Conservation (phyloP, 37 sponge, comb jelly and placozoan species). For the Cliona cf. orientalis region DNA sequence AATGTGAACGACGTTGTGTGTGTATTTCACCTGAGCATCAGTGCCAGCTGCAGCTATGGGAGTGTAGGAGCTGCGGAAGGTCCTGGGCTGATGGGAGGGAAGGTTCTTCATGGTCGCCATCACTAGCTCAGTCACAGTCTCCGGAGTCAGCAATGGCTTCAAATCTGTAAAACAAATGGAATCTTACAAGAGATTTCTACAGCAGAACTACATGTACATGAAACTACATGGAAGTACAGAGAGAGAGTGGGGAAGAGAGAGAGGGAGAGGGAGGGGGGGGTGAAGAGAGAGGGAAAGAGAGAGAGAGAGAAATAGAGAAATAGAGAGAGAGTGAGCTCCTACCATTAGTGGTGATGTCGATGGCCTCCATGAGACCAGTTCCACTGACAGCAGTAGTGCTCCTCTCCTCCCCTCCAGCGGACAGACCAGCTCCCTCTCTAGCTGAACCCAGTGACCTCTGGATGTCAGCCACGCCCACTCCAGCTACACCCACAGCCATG, state of each 20-base stretch:
- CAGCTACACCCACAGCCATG: no score
- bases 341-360: constrained; percentile 65
- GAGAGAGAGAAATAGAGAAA: constrained; percentile 22
- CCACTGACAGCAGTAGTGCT: background rate
- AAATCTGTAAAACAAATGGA: no score
- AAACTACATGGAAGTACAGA: no score
- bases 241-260: background rate
- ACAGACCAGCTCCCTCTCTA: background rate
- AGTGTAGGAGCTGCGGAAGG: constrained; percentile 80
- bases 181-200: background rate
- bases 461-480: no score
- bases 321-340: background rate
- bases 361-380: constrained; percentile 52
- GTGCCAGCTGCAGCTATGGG: constrained; percentile 92
- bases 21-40: constrained; percentile 59
- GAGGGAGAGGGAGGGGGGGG: constrained; percentile 1
- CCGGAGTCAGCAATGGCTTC: constrained; percentile 64
- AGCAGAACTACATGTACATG: background rate
- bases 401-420: background rate
- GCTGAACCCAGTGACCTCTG: no score
- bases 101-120: constrained; percentile 69
- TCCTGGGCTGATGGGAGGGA: constrained; percentile 62
- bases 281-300: constrained; percentile 6
- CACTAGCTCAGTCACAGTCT: constrained; percentile 80
- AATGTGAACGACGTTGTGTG: background rate